Evolutionary conservation across 2,888 invertebrate species (phyloP).

Genomic region (Melipona beecheii): DNA sequence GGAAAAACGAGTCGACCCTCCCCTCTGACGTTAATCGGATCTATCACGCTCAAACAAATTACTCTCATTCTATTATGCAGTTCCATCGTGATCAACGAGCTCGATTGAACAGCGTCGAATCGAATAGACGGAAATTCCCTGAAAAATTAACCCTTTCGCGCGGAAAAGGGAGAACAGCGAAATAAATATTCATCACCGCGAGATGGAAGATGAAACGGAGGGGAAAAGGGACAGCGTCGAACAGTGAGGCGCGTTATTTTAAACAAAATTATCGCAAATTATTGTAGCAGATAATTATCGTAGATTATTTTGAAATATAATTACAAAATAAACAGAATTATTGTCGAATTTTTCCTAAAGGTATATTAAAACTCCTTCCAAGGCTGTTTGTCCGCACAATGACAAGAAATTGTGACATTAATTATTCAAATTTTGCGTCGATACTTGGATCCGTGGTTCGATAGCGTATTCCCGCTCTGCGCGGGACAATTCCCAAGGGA

Average conservation of each 20-base stretch:
- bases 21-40: constrained; percentile 12
- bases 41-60: constrained; percentile 21
- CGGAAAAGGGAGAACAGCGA: neutral
- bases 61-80: constrained; percentile 21
- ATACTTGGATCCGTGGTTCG: neutral
- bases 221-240: neutral
- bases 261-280: too few relatives aligned
- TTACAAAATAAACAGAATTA: too few relatives aligned
- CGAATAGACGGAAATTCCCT: neutral
- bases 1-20: neutral
- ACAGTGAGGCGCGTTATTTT: neutral
- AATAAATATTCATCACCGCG: neutral
- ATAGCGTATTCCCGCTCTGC: too few relatives aligned
- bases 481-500: neutral
- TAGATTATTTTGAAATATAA: too few relatives aligned
- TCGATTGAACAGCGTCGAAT: constrained; percentile 5
- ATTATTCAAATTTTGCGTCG: too few relatives aligned
- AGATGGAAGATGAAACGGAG: neutral
- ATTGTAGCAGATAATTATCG: too few relatives aligned
- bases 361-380: too few relatives aligned
- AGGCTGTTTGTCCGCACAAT: too few relatives aligned
- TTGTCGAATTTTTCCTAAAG: too few relatives aligned
- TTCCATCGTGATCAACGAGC: constrained; percentile 5
- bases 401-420: neutral
- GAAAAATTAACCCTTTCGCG: neutral